Evolutionary conservation across 2,797 vertebrate genomes (phyloP), one percentile per base, ranked within the genome.

Genomic region (Enteromius unitaeniatus): DNA sequence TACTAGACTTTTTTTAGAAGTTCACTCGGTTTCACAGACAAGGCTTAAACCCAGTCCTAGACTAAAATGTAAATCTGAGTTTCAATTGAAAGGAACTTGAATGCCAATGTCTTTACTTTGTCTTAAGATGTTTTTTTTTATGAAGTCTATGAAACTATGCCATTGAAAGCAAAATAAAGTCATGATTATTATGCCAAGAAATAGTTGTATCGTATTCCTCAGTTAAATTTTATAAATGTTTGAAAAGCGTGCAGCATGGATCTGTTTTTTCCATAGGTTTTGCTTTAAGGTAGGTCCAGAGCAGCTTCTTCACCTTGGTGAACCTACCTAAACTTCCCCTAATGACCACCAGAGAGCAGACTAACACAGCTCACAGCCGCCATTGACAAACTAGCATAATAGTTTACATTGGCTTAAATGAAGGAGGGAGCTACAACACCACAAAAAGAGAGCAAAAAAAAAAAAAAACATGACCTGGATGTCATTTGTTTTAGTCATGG

Each of bases 311-410:
- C 8, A 21, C 26, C 45, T 49, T 3, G 13, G 13, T 58, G 21
- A 76, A 58, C 21, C 21, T 17, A 40, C 10, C 17, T 37, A 31
- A 68, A 31, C 21, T 76, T 34, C 74, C 10, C 19, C 64, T 49
- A 5, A 21, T 53, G 65, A 55, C 91, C 93, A 92, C 91, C 81
- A 92, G 93, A 92, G 91, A 92, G 92, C 93, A 93, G 91, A 86
- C 88, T 93, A 92, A 91, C 91, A 93, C 92, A 93, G 87, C 86
- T 81, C 79, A 84, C 79, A 42, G 26, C 28, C 62, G 42, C 85
- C 13, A 11, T 51, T 28, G 1, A 67, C 9, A 34, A 2, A 0
- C 37, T 51, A 19, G n/a, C 28, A 49, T 47, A 26, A 67, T 19
- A 8, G n/a, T 76, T 82, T 55, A 40, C 1, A 2, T 62, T 58